phyloP scores from a whole-genome alignment of 2,888 invertebrate species.

The Nemoura dubitans region DNA sequence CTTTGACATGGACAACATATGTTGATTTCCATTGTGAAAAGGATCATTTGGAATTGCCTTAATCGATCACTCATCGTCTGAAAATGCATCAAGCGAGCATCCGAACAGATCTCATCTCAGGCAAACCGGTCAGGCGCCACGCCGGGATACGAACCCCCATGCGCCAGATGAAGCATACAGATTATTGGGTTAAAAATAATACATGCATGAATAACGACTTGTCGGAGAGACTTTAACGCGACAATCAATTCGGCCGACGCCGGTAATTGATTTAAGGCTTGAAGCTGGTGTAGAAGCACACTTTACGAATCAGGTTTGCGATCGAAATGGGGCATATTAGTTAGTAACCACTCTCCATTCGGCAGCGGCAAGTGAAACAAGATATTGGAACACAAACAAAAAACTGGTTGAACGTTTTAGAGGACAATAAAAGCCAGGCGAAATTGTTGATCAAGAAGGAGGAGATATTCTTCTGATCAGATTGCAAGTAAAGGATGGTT shows the following conservation, averaged over 20 bases:
- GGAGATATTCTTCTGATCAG: not conserved
- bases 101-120: not conserved
- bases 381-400: not conserved
- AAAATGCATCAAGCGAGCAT: not conserved
- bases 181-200: not conserved
- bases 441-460: not conserved
- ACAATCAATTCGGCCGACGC: not conserved
- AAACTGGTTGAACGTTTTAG: not conserved
- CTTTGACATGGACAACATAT: not conserved
- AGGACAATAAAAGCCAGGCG: not conserved
- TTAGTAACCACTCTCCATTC: not conserved
- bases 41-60: not conserved
- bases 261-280: not conserved
- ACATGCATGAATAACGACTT: not conserved
- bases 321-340: not conserved
- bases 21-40: not conserved
- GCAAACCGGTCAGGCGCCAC: not conserved
- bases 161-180: not conserved
- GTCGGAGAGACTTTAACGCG: not conserved
- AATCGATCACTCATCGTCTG: constrained; percentile 2
- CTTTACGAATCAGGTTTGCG: not conserved
- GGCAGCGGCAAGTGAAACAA: not conserved
- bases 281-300: constrained; percentile 3
- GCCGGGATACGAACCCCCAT: not conserved
- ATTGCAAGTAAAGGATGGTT: not conserved